These are phyloP conservation scores for Augiades crinisus DNA, from an alignment of 2,888 invertebrate species.

Conservation along the genomic window DNA sequence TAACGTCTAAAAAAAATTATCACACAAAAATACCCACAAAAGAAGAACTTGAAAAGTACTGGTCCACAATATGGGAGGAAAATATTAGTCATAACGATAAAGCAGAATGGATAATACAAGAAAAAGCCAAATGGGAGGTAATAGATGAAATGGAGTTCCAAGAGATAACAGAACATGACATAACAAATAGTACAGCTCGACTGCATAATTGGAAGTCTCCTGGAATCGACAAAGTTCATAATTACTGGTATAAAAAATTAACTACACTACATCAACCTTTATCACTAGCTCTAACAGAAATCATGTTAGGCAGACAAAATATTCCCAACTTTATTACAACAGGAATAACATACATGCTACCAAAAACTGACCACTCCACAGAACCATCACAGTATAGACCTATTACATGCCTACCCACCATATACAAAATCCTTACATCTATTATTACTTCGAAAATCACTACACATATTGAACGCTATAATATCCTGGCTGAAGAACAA, in stretches of 20 bases:
- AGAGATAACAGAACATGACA: slow-evolving; percentile 23
- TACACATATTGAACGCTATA: slow-evolving; percentile 18
- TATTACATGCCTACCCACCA: slow-evolving; percentile 34
- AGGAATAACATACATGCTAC: slow-evolving; percentile 32
- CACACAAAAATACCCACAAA: too few species aligned
- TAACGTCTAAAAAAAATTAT: too few species aligned
- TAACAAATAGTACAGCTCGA: slow-evolving; percentile 10
- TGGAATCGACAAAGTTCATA: slow-evolving; percentile 27
- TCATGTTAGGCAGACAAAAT: slow-evolving; percentile 21
- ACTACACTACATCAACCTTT: slow-evolving; percentile 17
- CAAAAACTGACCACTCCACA: slow-evolving; percentile 20
- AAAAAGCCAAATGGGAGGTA: slow-evolving; percentile 20
- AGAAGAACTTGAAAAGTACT: too few species aligned
- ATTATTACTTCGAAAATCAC: slow-evolving; percentile 29
- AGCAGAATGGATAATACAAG: slow-evolving; percentile 29
- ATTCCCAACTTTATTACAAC: slow-evolving; percentile 28
- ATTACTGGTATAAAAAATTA: slow-evolving; percentile 29
- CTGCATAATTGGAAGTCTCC: slow-evolving; percentile 29
- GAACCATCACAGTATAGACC: slow-evolving; percentile 33
- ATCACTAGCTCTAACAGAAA: slow-evolving; percentile 26
- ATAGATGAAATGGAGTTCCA: slow-evolving; percentile 30
- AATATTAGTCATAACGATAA: slow-evolving; percentile 16
- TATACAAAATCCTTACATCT: too few species aligned
- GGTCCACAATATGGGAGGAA: too few species aligned
- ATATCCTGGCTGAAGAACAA: slow-evolving; percentile 28